Conservation (phyloP, 2,888 invertebrate genomes). For the Hydropsyche betteni region DNA sequence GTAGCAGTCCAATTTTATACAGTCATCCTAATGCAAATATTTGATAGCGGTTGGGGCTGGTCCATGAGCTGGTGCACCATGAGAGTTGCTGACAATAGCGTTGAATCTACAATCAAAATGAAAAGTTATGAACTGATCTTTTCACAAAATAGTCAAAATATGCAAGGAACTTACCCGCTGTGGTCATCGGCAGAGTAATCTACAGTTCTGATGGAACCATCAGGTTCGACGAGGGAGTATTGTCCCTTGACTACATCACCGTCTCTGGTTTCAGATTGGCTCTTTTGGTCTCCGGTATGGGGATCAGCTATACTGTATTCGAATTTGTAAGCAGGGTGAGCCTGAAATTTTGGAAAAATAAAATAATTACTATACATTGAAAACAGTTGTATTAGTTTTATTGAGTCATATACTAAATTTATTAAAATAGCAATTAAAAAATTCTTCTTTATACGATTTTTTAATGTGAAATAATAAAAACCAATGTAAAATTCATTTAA, state of each 20-base stretch:
- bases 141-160: constrained; percentile 36
- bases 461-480: neutral
- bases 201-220: constrained; percentile 69
- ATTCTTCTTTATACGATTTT: neutral
- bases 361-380: too few relatives aligned
- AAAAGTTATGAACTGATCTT: neutral
- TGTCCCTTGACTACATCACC: constrained; percentile 73
- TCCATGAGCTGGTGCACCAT: constrained; percentile 51
- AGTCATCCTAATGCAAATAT: constrained; percentile 20
- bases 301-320: constrained; percentile 69
- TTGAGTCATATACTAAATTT: neutral
- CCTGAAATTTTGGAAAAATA: constrained; percentile 55
- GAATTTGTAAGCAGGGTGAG: constrained; percentile 70
- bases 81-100: constrained; percentile 65
- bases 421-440: neutral
- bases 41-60: constrained; percentile 37
- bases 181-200: constrained; percentile 70
- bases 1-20: constrained; percentile 4
- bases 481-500: neutral
- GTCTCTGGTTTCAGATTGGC: constrained; percentile 68
- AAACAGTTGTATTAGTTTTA: too few relatives aligned
- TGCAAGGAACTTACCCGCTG: constrained; percentile 61
- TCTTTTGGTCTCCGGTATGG: constrained; percentile 71
- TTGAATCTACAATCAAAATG: constrained; percentile 60
- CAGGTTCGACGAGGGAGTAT: constrained; percentile 70